Evolutionary conservation across 2,888 invertebrate genomes (phyloP).

Genomic region (Hyppa rectilinea): DNA sequence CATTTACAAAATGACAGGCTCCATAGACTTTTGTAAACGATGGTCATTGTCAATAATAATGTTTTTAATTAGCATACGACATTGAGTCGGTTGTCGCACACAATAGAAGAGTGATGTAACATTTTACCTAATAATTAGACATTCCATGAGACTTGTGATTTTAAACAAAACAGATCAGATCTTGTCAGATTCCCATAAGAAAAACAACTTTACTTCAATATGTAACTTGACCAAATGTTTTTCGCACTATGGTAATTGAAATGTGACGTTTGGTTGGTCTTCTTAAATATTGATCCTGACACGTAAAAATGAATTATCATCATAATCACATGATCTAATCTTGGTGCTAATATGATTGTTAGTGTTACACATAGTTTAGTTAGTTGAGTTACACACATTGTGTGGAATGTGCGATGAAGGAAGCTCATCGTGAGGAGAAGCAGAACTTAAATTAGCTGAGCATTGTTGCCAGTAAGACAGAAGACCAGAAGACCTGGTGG

Average conservation of each 20-base stretch:
- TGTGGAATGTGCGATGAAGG: too few relatives aligned
- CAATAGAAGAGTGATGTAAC: constrained; percentile 47
- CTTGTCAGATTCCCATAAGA: constrained; percentile 4
- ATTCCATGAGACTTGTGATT: background rate
- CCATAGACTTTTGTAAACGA: constrained; percentile 3
- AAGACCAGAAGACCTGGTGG: too few relatives aligned
- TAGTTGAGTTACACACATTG: too few relatives aligned
- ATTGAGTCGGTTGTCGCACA: constrained; percentile 38
- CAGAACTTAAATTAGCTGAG: too few relatives aligned
- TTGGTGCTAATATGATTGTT: constrained; percentile 4
- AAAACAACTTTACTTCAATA: background rate
- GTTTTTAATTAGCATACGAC: constrained; percentile 54
- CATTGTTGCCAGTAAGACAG: too few relatives aligned
- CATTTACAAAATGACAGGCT: constrained; percentile 20
- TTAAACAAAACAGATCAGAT: background rate
- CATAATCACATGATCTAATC: background rate
- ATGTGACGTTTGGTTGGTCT: background rate
- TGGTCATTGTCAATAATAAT: constrained; percentile 27
- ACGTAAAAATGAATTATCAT: constrained; percentile 5
- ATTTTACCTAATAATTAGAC: constrained; percentile 36
- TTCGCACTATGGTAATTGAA: constrained; percentile 2
- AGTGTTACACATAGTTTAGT: constrained; percentile 1
- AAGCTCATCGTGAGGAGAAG: too few relatives aligned
- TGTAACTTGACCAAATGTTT: constrained; percentile 30
- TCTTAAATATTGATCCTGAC: constrained; percentile 27